phyloP scores from a whole-genome alignment of 2,113 vertebrate species.

The Pogona vitticeps region DNA sequence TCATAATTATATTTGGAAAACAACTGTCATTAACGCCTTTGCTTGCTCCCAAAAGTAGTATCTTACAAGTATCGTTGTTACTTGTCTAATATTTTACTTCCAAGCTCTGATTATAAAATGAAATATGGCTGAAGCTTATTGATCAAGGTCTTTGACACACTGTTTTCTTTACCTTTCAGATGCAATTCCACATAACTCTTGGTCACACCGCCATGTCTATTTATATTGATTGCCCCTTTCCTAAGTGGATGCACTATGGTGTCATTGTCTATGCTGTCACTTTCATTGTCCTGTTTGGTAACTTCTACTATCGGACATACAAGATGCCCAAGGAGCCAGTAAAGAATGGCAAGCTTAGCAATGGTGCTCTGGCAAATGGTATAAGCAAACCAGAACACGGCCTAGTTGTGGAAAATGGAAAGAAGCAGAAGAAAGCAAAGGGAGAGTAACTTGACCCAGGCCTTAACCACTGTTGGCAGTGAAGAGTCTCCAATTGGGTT shows the following conservation, averaged over 20 bases:
- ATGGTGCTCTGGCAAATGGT: constrained; percentile 82
- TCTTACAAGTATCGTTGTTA: neutral
- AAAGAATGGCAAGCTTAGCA: constrained; percentile 84
- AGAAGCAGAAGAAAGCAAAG: constrained; percentile 93
- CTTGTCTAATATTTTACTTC: neutral
- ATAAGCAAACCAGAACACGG: constrained; percentile 85
- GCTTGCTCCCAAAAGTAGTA: neutral
- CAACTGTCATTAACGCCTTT: neutral
- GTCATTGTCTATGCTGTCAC: constrained; percentile 95
- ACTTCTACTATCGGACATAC: constrained; percentile 99
- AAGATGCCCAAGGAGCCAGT: constrained; percentile 84
- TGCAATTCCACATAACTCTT: constrained; percentile 97
- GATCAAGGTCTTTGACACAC: constrained; percentile 6
- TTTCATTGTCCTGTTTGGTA: constrained; percentile 96
- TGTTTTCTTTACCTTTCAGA: constrained; percentile 73
- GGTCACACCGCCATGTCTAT: constrained; percentile 97
- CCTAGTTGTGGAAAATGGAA: constrained; percentile 81
- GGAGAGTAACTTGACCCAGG: constrained; percentile 85
- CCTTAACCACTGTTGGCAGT: constrained; percentile 76
- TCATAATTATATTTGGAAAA: no score
- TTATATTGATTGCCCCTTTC: constrained; percentile 97
- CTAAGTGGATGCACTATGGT: constrained; percentile 99
- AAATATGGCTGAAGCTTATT: neutral
- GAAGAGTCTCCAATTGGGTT: constrained; percentile 70
- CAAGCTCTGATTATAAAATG: neutral